These are phyloP conservation scores for Girardia tigrina DNA, from an alignment of 2,888 invertebrate species.

Conservation along the genomic window DNA sequence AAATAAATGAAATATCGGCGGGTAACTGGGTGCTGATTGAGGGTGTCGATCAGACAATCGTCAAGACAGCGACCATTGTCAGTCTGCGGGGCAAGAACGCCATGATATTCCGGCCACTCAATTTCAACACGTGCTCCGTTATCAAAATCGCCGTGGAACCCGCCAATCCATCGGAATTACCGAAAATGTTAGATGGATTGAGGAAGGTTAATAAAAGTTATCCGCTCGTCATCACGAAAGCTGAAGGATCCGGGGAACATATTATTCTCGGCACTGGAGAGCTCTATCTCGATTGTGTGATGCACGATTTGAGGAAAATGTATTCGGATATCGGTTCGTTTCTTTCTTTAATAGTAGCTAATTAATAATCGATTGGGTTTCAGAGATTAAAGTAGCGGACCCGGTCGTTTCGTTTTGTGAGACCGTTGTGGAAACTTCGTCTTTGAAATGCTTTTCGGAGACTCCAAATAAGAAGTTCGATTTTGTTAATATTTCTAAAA, in stretches of 20 bases:
- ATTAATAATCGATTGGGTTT: no score
- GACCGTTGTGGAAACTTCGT: constrained; percentile 96
- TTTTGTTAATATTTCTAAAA: constrained; percentile 28
- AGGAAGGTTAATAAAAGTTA: constrained; percentile 97
- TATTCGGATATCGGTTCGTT: constrained; percentile 94
- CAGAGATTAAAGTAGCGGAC: constrained; percentile 76
- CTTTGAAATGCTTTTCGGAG: constrained; percentile 96
- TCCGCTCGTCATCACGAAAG: constrained; percentile 79
- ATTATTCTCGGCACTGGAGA: constrained; percentile 94
- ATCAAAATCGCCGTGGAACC: constrained; percentile 98
- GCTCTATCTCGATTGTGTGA: constrained; percentile 91
- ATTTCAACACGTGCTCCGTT: constrained; percentile 92
- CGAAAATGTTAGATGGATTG: constrained; percentile 95
- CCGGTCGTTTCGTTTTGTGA: constrained; percentile 97
- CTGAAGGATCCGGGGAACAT: constrained; percentile 94
- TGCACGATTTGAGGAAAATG: constrained; percentile 96
- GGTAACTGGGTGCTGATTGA: constrained; percentile 98
- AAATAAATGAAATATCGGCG: constrained; percentile 84
- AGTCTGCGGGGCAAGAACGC: constrained; percentile 14
- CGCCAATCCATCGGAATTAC: constrained; percentile 91
- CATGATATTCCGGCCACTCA: constrained; percentile 82
- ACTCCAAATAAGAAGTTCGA: constrained; percentile 80
- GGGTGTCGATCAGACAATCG: constrained; percentile 92
- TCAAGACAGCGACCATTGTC: constrained; percentile 86
- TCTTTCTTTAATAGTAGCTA: no score